Evolutionary conservation across 2,888 invertebrate species (phyloP).

Genomic region (Leptinotarsa juncta): DNA sequence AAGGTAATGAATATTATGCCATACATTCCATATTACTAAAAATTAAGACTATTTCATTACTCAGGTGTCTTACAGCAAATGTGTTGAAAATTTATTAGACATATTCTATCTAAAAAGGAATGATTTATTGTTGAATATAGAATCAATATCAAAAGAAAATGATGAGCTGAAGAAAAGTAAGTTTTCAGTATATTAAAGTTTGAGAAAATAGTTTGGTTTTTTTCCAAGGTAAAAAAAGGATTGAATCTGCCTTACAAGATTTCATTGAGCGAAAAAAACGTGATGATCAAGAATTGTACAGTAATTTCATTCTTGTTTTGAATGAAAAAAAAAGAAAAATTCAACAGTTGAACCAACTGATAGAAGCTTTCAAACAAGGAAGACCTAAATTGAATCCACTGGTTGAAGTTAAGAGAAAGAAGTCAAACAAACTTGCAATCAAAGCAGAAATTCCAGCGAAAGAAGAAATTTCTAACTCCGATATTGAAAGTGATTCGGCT

Average conservation of each 20-base stretch:
- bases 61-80: conserved; percentile 1
- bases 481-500: conserved; percentile 37
- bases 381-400: conserved; percentile 48
- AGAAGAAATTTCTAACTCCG: conserved; percentile 49
- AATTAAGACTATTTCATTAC: not conserved
- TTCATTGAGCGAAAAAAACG: conserved; percentile 50
- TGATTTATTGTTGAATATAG: not conserved
- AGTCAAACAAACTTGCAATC: conserved; percentile 34
- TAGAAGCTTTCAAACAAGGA: conserved; percentile 54
- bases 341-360: conserved; percentile 59
- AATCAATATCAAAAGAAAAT: not conserved
- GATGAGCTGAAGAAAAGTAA: not conserved
- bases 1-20: not conserved
- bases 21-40: not conserved
- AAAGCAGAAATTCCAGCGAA: conserved; percentile 37
- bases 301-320: conserved; percentile 57
- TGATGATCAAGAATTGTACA: conserved; percentile 56
- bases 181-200: not conserved
- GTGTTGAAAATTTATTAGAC: conserved; percentile 1
- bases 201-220: conserved; percentile 14
- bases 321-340: conserved; percentile 62
- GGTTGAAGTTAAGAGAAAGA: conserved; percentile 39
- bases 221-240: conserved; percentile 41
- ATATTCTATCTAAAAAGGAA: not conserved
- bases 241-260: conserved; percentile 50